Base-by-base conservation (phyloP, 2,113 vertebrate genomes). In the Xerus inauris region DNA sequence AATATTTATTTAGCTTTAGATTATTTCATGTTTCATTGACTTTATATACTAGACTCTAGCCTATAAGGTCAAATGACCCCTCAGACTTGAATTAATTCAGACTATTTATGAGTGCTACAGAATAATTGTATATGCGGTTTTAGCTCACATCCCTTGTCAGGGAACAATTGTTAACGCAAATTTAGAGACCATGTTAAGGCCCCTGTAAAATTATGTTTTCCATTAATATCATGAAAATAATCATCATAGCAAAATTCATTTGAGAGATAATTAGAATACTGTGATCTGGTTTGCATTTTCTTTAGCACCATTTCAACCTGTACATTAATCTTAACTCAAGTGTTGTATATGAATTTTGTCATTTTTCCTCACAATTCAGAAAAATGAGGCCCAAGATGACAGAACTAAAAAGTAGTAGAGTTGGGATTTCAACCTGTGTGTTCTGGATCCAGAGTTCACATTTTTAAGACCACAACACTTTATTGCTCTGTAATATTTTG, bases 181-280 rank as follows among this genome's bases (percentile, higher is more conserved):
- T 77, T 89, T 91, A 82, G 54, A 94, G 32, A 82, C 6, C 57
- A 94, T 16, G 32, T 30, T 80, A 72, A 80, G 38, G 38, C 3
- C 57, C 45, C 17, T 81, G n/a, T 89, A 87, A 96, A 91, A 77
- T 93, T 51, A 51, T 42, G 79, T 72, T 96, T 94, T 94, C 65
- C 62, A 85, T 80, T 87, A 92, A 90, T 76, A 85, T 80, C 47
- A 90, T 76, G 45, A 89, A 95, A 92, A 62, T 65, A 42, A 28
- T 59, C 80, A 91, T 71, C 57, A 77, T 62, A 83, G 22, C 45
- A 94, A 62, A 94, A 89, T 12, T 87, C 51, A 81, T 45, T 62
- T 59, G 71, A 88, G 19, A 49, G 20, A 82, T 65, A 83, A 80
- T 47, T 10, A 75, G 80, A 85, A 72, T 3, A 7, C 49, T 83